phyloP scores from a whole-genome alignment of 2,797 vertebrate genomes.

The Notamacropus eugenii region DNA sequence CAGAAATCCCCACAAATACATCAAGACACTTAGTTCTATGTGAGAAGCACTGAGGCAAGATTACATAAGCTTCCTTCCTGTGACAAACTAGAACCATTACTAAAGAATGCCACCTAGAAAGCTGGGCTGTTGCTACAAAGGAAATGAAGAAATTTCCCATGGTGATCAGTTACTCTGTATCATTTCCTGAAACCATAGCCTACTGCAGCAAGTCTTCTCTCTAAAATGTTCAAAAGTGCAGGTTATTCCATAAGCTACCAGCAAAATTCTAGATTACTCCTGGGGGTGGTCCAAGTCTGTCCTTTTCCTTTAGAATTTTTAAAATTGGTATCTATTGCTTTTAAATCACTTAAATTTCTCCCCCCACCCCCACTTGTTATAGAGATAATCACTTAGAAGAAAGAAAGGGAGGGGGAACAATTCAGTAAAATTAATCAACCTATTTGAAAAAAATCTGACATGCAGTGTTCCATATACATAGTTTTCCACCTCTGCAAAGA shows the following conservation, averaged over 20 bases:
- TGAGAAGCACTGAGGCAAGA: neutral
- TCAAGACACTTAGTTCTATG: neutral
- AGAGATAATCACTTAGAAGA: neutral
- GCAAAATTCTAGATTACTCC: neutral
- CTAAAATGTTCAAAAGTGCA: neutral
- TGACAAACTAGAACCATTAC: neutral
- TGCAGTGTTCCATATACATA: neutral
- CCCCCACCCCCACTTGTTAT: neutral
- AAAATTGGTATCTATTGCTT: neutral
- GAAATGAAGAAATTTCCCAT: neutral
- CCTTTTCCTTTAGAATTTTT: neutral
- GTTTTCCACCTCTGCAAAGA: neutral
- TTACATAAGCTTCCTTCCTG: neutral
- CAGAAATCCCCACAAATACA: neutral
- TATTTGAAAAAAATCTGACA: neutral
- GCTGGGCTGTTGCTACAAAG: neutral
- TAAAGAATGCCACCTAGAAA: neutral
- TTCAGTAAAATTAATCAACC: neutral
- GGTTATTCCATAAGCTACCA: neutral
- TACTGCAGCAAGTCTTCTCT: neutral
- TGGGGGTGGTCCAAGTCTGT: neutral
- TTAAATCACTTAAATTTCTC: neutral
- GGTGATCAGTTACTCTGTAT: neutral
- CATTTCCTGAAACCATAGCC: neutral
- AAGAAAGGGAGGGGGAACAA: neutral